Conservation (phyloP, 2,113 vertebrate genomes). For the Lophotis ruficrista region DNA sequence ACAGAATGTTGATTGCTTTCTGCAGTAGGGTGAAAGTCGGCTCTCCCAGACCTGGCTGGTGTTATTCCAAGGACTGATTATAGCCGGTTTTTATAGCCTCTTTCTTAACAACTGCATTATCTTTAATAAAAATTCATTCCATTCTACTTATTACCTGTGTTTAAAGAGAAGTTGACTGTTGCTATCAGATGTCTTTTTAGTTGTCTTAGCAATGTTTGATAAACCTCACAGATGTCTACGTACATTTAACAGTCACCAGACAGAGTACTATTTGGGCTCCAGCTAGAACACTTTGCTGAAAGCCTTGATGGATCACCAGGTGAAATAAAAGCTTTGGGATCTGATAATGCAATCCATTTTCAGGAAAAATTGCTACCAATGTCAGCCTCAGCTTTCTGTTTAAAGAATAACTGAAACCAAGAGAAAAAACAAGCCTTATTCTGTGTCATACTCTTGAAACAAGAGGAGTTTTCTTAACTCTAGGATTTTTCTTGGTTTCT, state of each 20-base stretch:
- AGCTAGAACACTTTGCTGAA: not conserved
- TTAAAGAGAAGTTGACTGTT: constrained; percentile 17
- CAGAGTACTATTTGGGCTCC: not conserved
- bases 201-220: not conserved
- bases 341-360: not conserved
- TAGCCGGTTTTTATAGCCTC: constrained; percentile 16
- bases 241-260: not conserved
- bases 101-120: constrained; percentile 31
- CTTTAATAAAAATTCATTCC: constrained; percentile 35
- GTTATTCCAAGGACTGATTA: constrained; percentile 56
- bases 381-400: not conserved
- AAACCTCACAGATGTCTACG: not conserved
- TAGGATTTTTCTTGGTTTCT: not conserved
- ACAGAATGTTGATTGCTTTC: constrained; percentile 73
- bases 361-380: not conserved
- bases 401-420: not conserved
- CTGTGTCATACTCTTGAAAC: not conserved
- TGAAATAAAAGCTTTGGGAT: not conserved
- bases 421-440: not conserved
- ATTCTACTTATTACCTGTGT: not conserved
- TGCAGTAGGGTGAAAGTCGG: constrained; percentile 64
- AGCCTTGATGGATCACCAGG: not conserved
- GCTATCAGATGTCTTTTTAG: not conserved
- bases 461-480: not conserved
- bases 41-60: constrained; percentile 41